Evolutionary conservation across 2,113 vertebrate species (phyloP).

Genomic region (Coregonus clupeaformis): DNA sequence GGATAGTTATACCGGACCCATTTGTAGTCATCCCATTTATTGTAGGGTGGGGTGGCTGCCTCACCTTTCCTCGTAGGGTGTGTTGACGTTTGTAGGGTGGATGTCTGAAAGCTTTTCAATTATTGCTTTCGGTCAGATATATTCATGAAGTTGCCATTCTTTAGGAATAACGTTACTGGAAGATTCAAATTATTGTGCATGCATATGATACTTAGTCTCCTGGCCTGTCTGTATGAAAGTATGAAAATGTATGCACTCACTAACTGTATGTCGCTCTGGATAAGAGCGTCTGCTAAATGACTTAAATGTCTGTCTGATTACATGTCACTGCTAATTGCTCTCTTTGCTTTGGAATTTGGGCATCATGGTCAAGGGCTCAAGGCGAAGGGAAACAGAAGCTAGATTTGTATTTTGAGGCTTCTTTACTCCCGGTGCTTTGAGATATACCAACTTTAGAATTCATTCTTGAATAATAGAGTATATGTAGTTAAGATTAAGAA

Average conservation of each 20-base stretch:
- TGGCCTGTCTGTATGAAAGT: too few relatives aligned
- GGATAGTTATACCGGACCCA: conserved; percentile 17
- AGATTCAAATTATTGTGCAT: not conserved
- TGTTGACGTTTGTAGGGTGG: conserved; percentile 17
- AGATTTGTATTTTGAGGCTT: not conserved
- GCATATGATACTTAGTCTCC: not conserved
- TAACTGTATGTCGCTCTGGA: too few relatives aligned
- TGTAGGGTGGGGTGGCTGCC: conserved; percentile 46
- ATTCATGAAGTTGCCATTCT: not conserved
- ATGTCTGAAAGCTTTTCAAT: not conserved
- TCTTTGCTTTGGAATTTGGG: not conserved
- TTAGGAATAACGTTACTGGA: not conserved
- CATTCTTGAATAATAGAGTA: not conserved
- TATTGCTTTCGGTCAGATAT: not conserved
- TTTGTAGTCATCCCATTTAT: conserved; percentile 47
- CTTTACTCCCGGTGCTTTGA: not conserved
- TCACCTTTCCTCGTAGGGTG: conserved; percentile 5
- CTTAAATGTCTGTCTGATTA: too few relatives aligned
- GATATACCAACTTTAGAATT: not conserved
- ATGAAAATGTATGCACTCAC: too few relatives aligned
- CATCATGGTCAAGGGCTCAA: not conserved
- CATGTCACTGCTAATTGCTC: not conserved
- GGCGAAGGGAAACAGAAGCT: not conserved
- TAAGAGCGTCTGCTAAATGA: too few relatives aligned
- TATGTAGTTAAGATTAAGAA: not conserved